phyloP scores from a whole-genome alignment of 2,113 vertebrate species.

The Psephotus haematonotus region DNA sequence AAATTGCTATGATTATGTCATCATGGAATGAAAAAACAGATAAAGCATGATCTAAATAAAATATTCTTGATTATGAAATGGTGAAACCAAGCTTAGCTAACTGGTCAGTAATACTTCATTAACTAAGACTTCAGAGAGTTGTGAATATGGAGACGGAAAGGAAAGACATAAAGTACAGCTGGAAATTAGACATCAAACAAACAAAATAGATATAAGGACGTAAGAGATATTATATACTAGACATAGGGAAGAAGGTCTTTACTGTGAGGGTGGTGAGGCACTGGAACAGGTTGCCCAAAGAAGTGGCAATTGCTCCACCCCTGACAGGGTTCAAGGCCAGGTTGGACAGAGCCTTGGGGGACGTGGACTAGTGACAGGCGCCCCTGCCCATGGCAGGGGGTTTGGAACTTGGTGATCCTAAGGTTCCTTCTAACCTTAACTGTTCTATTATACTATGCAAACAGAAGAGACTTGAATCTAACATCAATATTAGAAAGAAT shows the following conservation, averaged over 20 bases:
- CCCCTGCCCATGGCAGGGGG: background rate
- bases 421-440: background rate
- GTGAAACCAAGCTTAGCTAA: background rate
- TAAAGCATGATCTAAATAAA: background rate
- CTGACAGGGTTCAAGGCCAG: background rate
- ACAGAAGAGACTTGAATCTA: background rate
- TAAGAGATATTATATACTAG: background rate
- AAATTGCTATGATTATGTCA: background rate
- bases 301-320: background rate
- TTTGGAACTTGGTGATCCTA: background rate
- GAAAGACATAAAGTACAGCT: background rate
- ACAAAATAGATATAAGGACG: background rate
- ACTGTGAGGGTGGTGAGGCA: background rate
- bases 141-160: background rate
- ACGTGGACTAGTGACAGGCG: background rate
- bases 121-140: background rate
- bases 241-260: background rate
- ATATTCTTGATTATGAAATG: background rate
- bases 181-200: background rate
- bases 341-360: background rate
- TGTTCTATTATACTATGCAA: background rate
- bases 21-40: background rate
- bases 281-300: background rate
- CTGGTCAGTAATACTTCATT: background rate
- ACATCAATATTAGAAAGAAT: background rate